Base-by-base conservation (phyloP, 2,888 invertebrate species). In the Lottia gigantea region DNA sequence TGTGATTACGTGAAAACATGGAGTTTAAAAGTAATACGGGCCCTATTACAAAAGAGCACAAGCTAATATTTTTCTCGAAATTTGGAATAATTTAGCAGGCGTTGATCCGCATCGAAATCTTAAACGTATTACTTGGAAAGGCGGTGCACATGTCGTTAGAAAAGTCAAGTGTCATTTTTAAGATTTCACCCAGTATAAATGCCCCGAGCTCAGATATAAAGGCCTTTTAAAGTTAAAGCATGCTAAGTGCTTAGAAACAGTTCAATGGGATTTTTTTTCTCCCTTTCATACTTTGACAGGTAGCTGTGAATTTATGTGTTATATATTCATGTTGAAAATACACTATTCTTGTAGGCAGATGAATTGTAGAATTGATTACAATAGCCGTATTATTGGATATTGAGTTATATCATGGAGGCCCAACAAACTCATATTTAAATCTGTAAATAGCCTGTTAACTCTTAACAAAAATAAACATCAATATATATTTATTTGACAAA, bases 11-110 rank as follows among this genome's bases (percentile, higher is more conserved):
- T 23, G 23, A 23, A 55, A 55, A 55, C 55, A 55, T 23, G 55
- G 23, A 23, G 55, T 55, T 23, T 23, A 55, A 55, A 55, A 23
- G 55, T 55, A 55, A 55, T 55, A 23, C 19, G 23, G 55, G 55
- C 55, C 19, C 19, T 23, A 23, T 55, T 55, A 55, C 55, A 55
- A 55, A 55, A 55, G 55, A 55, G 55, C 55, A 55, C 55, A 23
- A 55, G 55, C 55, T 55, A 55, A 55, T 55, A 23, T 55, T 55
- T 55, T 55, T 55, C 23, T 23, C 23, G 12, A 55, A 55, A 55
- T 23, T 55, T 55, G 55, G 55, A 55, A 55, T 55, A 55, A 55
- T 55, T 55, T 55, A 55, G 55, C 55, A 55, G 55, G 19, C 55
- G 23, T 23, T 55, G 55, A 55, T 55, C 55, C 55, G 55, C 19